A percentile compares a stretch with the other conserved stretches of the same genome.
Conservation (phyloP, 2,113 vertebrate genomes). For the Misgurnus mizolepis region DNA sequence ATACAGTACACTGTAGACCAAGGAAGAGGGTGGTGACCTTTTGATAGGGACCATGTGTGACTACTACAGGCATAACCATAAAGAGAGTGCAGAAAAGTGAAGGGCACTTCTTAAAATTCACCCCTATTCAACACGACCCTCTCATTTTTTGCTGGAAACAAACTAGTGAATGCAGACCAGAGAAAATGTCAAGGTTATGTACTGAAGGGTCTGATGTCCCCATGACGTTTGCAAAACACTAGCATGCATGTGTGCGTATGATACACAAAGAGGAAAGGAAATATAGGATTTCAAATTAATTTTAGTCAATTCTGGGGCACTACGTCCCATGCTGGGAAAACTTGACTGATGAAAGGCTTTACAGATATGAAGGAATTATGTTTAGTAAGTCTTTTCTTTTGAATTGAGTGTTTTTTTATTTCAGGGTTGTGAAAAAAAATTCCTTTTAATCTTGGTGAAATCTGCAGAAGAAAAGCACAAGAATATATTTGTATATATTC, state of each 20-base stretch:
- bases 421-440: no score
- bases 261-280: background rate
- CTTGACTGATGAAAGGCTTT: no score
- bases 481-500: no score
- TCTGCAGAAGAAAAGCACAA: no score
- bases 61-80: background rate
- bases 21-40: background rate
- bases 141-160: background rate
- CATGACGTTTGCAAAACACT: background rate
- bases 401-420: no score
- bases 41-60: background rate
- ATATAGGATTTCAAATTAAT: background rate
- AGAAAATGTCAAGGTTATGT: background rate
- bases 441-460: no score
- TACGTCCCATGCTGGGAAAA: no score
- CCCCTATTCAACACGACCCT: slow-evolving; percentile 8
- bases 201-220: background rate
- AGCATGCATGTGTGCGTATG: background rate
- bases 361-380: no score
- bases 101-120: slow-evolving; percentile 36
- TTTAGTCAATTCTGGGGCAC: no score
- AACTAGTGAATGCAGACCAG: background rate
- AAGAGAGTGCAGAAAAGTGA: background rate
- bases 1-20: background rate
- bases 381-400: no score